Evolutionary conservation across 2,113 vertebrate species (phyloP).

Genomic region (Loxodonta africana): DNA sequence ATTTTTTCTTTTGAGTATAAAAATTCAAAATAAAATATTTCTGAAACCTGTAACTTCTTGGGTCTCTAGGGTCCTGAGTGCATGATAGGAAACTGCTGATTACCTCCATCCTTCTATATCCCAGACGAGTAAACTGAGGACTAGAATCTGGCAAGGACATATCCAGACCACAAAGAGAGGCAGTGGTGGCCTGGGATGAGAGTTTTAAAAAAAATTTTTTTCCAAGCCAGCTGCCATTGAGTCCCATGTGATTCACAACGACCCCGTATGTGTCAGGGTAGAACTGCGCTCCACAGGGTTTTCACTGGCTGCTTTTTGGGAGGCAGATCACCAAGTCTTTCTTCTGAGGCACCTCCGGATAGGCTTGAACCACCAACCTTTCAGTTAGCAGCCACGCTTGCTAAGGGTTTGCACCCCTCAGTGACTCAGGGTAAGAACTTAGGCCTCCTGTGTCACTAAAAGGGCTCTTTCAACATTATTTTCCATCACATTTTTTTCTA

Average conservation of each 20-base stretch:
- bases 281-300: background rate
- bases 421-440: background rate
- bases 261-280: background rate
- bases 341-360: background rate
- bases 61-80: rapidly evolving
- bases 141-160: background rate
- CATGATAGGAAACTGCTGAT: background rate
- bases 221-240: background rate
- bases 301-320: background rate
- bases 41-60: slow-evolving; percentile 5
- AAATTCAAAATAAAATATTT: background rate
- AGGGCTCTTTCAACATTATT: background rate
- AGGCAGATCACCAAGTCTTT: background rate
- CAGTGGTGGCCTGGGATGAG: background rate
- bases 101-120: background rate
- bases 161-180: background rate
- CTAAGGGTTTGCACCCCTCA: background rate
- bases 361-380: background rate
- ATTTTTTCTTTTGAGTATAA: background rate
- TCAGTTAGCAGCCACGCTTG: background rate
- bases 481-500: background rate
- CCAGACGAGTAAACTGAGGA: background rate
- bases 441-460: background rate
- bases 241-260: background rate
- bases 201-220: background rate